phyloP scores from a whole-genome alignment of 2,888 invertebrate species.

The Criorhina ranunculi region DNA sequence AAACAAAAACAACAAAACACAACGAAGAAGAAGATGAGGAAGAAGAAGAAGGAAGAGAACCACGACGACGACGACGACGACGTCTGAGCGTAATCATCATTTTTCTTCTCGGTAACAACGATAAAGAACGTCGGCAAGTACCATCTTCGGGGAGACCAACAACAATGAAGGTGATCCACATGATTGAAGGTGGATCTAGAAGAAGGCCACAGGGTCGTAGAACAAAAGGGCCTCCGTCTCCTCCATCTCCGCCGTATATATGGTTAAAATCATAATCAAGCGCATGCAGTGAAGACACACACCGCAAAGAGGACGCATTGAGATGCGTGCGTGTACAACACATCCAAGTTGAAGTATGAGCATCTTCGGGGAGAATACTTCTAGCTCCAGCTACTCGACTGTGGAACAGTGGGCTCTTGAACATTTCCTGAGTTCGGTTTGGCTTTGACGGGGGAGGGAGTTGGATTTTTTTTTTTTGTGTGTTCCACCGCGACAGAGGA shows the following conservation, averaged over 20 bases:
- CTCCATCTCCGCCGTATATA: constrained; percentile 11
- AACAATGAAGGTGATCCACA: constrained; percentile 67
- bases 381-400: constrained; percentile 1
- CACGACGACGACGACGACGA: constrained; percentile 23
- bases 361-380: background rate
- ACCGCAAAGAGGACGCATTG: constrained; percentile 27
- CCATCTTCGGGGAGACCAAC: constrained; percentile 7
- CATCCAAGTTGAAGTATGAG: constrained; percentile 44
- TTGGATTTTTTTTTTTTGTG: constrained; percentile 36
- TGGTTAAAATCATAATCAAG: constrained; percentile 62
- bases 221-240: constrained; percentile 47
- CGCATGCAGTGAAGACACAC: constrained; percentile 35
- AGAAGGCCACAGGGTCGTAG: constrained; percentile 64
- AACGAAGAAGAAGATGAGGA: constrained; percentile 2
- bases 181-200: constrained; percentile 68
- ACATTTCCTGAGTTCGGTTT: constrained; percentile 51
- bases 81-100: constrained; percentile 71
- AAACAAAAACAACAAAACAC: constrained; percentile 16
- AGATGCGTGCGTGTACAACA: constrained; percentile 38
- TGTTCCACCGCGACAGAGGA: constrained; percentile 52
- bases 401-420: constrained; percentile 26
- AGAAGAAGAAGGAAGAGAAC: constrained; percentile 28
- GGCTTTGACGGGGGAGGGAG: constrained; percentile 52
- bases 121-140: constrained; percentile 55
- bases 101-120: constrained; percentile 64